A percentile compares a stretch with the other conserved stretches of the same genome.
Evolutionary conservation across 2,888 invertebrate genomes (phyloP).

Genomic region (Sesia bembeciformis): DNA sequence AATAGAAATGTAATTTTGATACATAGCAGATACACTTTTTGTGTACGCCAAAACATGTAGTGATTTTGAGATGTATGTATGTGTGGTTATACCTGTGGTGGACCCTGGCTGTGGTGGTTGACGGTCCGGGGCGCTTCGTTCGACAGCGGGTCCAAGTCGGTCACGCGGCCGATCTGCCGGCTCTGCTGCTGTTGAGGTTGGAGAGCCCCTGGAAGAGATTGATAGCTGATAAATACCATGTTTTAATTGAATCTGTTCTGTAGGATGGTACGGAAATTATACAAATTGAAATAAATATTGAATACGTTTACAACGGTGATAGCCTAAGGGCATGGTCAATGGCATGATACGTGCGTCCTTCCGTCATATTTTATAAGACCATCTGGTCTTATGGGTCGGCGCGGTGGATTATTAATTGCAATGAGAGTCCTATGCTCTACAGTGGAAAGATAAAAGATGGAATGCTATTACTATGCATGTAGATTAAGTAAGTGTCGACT

Average conservation of each 20-base stretch:
- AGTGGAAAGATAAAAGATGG: no score
- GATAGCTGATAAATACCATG: not conserved
- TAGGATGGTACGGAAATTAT: not conserved
- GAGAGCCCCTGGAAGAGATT: not conserved
- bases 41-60: not conserved
- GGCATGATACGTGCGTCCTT: not conserved
- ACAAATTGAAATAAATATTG: not conserved
- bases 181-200: conserved; percentile 49
- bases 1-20: no score
- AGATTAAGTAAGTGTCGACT: no score
- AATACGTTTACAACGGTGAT: no score
- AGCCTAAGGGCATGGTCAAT: not conserved
- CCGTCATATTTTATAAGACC: not conserved
- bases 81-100: not conserved
- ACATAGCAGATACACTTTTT: no score
- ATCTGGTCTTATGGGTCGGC: not conserved
- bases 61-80: not conserved
- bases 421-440: no score
- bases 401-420: no score
- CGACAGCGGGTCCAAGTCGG: conserved; percentile 94
- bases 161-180: conserved; percentile 90
- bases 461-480: no score
- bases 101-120: conserved; percentile 18
- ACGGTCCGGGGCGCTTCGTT: conserved; percentile 35
- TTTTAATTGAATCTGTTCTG: not conserved